phyloP scores from a whole-genome alignment of 2,113 vertebrate genomes.

The Triplophysa siluroides region DNA sequence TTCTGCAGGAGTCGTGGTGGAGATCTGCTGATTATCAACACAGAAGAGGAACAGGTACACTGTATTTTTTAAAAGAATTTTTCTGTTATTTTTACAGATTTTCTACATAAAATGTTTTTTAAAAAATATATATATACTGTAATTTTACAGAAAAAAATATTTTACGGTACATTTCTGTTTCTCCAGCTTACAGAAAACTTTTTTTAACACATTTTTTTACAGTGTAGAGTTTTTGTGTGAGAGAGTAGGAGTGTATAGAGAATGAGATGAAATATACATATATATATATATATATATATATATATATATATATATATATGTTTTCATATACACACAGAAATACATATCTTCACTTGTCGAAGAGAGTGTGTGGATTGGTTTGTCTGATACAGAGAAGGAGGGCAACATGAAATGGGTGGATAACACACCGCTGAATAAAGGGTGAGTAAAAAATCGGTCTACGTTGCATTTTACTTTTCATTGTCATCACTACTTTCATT shows the following conservation, averaged over 20 bases:
- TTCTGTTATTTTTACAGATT: too few relatives aligned
- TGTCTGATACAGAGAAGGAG: neutral
- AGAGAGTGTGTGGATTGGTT: neutral
- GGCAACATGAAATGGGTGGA: neutral
- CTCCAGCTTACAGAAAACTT: too few relatives aligned
- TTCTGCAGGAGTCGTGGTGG: constrained; percentile 1
- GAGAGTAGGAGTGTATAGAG: neutral
- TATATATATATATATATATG: neutral
- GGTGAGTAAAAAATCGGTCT: neutral
- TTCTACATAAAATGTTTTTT: too few relatives aligned
- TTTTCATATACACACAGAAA: neutral
- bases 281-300: neutral
- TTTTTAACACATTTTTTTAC: too few relatives aligned
- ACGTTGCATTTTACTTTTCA: neutral
- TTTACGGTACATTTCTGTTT: too few relatives aligned
- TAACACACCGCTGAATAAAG: neutral
- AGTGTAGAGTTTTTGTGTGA: neutral
- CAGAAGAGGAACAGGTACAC: constrained; percentile 15
- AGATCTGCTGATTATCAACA: constrained; percentile 12
- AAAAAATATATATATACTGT: too few relatives aligned
- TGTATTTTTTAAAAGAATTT: too few relatives aligned
- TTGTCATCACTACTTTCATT: neutral
- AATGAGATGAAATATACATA: neutral
- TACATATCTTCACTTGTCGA: neutral
- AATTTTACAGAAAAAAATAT: too few relatives aligned